phyloP scores from a whole-genome alignment of 1,140 invertebrate genomes.

The Prorops nasuta region DNA sequence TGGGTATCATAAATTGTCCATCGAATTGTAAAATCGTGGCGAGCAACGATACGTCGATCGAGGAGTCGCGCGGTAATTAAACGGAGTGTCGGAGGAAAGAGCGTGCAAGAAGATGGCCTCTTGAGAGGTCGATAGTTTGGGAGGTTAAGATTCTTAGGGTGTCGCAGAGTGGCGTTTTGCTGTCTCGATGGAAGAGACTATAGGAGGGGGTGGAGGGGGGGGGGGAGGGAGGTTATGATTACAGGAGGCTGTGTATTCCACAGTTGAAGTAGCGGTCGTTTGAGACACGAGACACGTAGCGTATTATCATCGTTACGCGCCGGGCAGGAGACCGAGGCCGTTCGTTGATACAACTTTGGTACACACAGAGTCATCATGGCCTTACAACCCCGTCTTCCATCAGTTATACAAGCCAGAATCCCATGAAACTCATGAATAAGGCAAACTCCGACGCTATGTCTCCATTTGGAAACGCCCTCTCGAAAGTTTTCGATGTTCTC shows the following conservation, averaged over 20 bases:
- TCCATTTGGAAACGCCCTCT: constrained; percentile 34
- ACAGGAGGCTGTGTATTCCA: constrained; percentile 28
- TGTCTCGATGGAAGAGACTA: constrained; percentile 5
- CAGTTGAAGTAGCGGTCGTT: constrained; percentile 34
- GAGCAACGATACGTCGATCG: too few species aligned
- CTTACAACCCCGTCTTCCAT: constrained; percentile 33
- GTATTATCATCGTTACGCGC: constrained; percentile 38
- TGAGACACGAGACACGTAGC: constrained; percentile 37
- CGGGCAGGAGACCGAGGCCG: constrained; percentile 26
- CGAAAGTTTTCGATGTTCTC: constrained; percentile 31
- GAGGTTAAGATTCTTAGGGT: too few species aligned
- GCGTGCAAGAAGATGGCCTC: too few species aligned
- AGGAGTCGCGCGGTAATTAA: too few species aligned
- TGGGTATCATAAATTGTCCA: too few species aligned
- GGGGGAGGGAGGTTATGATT: constrained; percentile 20
- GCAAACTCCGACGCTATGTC: constrained; percentile 34
- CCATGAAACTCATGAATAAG: constrained; percentile 37
- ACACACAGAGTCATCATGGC: constrained; percentile 35
- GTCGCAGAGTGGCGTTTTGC: too few species aligned
- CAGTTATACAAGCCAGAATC: constrained; percentile 29
- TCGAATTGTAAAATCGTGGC: too few species aligned
- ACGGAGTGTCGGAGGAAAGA: too few species aligned
- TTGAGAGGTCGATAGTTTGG: too few species aligned
- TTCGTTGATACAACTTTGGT: constrained; percentile 36
- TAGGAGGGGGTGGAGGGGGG: neutral